phyloP scores from a whole-genome alignment of 2,797 vertebrate species.

The Enteromius viviparus region DNA sequence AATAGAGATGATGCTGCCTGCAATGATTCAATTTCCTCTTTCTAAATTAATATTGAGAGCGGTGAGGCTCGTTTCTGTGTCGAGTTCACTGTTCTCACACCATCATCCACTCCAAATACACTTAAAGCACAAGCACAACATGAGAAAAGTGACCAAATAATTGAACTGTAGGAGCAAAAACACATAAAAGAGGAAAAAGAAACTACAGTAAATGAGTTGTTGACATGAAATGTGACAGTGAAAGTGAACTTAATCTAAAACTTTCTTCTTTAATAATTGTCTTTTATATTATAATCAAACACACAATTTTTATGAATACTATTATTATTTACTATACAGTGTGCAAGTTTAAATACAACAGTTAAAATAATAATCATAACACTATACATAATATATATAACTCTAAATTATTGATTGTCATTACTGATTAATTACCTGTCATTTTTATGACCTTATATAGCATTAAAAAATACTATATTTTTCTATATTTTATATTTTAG shows the following conservation, averaged over 20 bases:
- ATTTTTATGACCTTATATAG: background rate
- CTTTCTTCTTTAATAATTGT: background rate
- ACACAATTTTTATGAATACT: background rate
- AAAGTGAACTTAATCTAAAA: background rate
- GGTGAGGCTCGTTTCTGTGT: background rate
- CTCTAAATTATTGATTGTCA: background rate
- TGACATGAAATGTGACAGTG: background rate
- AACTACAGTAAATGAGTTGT: background rate
- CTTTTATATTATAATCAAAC: background rate
- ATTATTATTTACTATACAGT: background rate
- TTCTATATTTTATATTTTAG: too few relatives aligned
- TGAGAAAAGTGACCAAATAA: background rate
- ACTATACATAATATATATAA: background rate
- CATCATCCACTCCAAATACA: background rate
- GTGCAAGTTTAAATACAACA: background rate
- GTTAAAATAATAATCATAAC: background rate
- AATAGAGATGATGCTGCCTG: conserved; percentile 57
- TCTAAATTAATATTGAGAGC: conserved; percentile 39
- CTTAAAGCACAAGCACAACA: background rate
- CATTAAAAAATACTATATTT: background rate
- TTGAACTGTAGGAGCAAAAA: background rate
- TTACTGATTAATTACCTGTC: background rate
- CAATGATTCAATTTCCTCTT: conserved; percentile 42
- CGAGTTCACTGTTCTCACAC: background rate
- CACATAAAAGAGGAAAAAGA: background rate